Conservation (phyloP, 2,888 invertebrate genomes). For the Dicyrtomina minuta region DNA sequence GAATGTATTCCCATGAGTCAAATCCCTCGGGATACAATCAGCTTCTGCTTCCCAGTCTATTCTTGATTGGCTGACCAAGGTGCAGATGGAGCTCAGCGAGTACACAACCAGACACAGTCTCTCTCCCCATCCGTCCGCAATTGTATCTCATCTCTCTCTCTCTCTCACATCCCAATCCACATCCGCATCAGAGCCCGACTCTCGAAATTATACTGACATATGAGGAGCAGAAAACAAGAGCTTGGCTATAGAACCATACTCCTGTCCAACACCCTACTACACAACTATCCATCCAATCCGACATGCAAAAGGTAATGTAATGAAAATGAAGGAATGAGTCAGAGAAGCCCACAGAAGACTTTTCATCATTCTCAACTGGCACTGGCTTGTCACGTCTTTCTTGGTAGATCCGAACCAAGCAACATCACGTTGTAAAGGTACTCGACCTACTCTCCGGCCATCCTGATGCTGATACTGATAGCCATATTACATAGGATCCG, state of each 20-base stretch:
- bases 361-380: slow-evolving; percentile 35
- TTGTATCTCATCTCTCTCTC: background rate
- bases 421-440: too few relatives aligned
- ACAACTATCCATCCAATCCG: slow-evolving; percentile 20
- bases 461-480: too few relatives aligned
- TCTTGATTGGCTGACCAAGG: slow-evolving; percentile 48
- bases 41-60: slow-evolving; percentile 29
- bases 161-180: background rate
- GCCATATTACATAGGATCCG: too few relatives aligned
- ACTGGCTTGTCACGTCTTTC: slow-evolving; percentile 33
- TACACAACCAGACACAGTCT: slow-evolving; percentile 24
- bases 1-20: slow-evolving; percentile 36
- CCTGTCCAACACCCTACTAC: background rate
- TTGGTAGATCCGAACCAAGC: too few relatives aligned
- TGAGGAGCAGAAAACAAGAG: background rate
- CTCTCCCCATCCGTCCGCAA: background rate
- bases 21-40: slow-evolving; percentile 46
- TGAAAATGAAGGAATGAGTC: slow-evolving; percentile 25
- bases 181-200: background rate
- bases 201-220: background rate
- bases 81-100: slow-evolving; percentile 49
- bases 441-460: too few relatives aligned
- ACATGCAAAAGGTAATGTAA: slow-evolving; percentile 31
- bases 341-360: slow-evolving; percentile 15
- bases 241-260: background rate